Conservation (phyloP, 2,797 vertebrate species). For the Falco peregrinus region DNA sequence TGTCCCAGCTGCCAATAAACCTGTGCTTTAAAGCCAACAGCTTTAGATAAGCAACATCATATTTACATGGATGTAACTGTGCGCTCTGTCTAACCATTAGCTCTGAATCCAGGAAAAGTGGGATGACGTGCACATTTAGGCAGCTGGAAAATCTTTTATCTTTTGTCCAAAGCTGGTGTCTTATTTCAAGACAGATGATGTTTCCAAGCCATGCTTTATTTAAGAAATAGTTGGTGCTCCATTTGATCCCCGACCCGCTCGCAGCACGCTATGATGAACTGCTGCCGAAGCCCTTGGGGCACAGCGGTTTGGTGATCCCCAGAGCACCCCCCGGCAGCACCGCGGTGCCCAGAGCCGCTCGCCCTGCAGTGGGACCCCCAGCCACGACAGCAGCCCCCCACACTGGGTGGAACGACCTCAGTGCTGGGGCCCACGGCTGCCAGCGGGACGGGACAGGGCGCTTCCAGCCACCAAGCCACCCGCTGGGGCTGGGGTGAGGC, state of each 20-base stretch:
- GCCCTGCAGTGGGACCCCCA: background rate
- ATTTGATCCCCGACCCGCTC: background rate
- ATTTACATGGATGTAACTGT: background rate
- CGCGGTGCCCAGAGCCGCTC: background rate
- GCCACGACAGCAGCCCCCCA: too few relatives aligned
- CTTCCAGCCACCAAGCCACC: too few relatives aligned
- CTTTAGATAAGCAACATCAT: background rate
- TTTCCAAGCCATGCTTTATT: background rate
- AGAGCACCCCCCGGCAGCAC: too few relatives aligned
- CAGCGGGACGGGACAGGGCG: too few relatives aligned
- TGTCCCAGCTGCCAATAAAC: fast-evolving
- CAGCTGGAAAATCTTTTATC: slow-evolving; percentile 2
- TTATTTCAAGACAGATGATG: background rate
- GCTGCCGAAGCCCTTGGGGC: background rate
- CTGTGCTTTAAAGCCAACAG: background rate
- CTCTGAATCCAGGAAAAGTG: background rate
- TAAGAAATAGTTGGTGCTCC: background rate
- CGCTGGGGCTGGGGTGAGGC: background rate
- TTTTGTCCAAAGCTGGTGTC: background rate
- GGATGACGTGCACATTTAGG: background rate
- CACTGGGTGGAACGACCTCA: too few relatives aligned
- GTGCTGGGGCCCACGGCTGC: too few relatives aligned
- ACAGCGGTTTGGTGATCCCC: background rate
- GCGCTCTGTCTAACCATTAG: background rate
- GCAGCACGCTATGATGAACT: fast-evolving